Base-by-base conservation (phyloP, 2,113 vertebrate species). In the Lanius collurio region DNA sequence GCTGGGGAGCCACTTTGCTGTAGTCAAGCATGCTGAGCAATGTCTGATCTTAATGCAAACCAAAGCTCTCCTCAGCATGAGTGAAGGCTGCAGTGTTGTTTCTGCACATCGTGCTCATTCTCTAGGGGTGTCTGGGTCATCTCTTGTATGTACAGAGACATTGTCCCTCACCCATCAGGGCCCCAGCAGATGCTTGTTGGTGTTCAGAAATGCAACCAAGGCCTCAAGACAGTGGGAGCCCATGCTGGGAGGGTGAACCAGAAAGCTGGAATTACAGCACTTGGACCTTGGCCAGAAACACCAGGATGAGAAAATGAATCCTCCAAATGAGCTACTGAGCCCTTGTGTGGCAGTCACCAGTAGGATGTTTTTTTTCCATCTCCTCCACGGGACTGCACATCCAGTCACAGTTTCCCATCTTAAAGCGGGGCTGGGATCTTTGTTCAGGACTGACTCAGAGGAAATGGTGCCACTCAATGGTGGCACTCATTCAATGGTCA, bases 361-460 rank as follows among this genome's bases (percentile, higher is more conserved):
- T 86, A 84, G 95, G 95, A 96, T 89, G 90, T 96, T 95, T 93
- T 69, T 87, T 94, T 97, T 96, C 80, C 90, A 89, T 84, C 56
- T 62, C 53, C 86, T 87, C 56, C 42, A 56, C 53, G 42, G 76
- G 56, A 79, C 23, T 0, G 44, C 93, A 89, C 57, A 41, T 59
- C 68, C 56, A 90, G 44, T 79, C 0, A 0, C 26, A 60, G 37
- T 87, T 94, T 95, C 83, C 89, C 65, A 90, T 93, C 47, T 62
- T 37, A 78, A 68, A 74, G n/a, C 64, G 0, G 2, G 11, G 31
- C 80, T 57, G 76, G 37, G 37, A 68, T 77, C 90, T 96, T 79
- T 92, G 92, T 84, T 89, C 53, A 37, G 80, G 62, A 55, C 73
- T 96, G 96, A 94, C 83, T 96, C 95, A 96, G 95, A 95, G 94